Base-by-base conservation (phyloP, 2,113 vertebrate genomes). In the Takifugu flavidus region DNA sequence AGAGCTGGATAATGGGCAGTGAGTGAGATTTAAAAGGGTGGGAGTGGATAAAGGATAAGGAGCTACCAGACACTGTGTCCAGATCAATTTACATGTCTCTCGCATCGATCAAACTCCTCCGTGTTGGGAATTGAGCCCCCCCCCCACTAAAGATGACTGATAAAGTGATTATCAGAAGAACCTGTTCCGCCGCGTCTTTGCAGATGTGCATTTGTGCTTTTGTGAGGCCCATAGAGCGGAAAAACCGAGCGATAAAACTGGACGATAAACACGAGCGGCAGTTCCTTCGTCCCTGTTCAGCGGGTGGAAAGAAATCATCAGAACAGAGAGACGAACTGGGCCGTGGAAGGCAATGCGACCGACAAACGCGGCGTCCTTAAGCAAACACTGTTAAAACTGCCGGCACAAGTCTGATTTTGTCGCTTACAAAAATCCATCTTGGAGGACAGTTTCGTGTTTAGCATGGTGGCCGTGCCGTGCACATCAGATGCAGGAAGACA, bases 81-180 rank as follows among this genome's bases (percentile, higher is more conserved):
- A 56, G 49, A 92, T 92, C 74, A 70, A 89, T 90, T 75, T 67
- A 87, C 86, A 86, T 83, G 87, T 87, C 79, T 86, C 62, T 79
- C 76, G 69, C 78, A 90, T 92, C 84, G 88, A 90, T 86, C 80
- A 82, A 49, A 69, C 75, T 63, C 78, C 72, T 78, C 73, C 6
- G 59, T 66, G 79, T 61, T 14, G 72, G 67, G 79, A 82, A 62
- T 84, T 83, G 77, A 74, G 65, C 78, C 67, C 70, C 11, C 59
- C 77, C 49, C 60, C 62, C 54, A 69, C 78, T 77, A 73, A 84
- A 75, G 76, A 88, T 83, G 82, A 87, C 82, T 83, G 74, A 86
- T 79, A 64, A 78, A 82, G 78, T 87, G 82, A 89, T 87, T 84
- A 87, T 80, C 78, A 84, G 71, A 78, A 74, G 73, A 62, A 56